phyloP scores from a whole-genome alignment of 2,888 invertebrate genomes.

The Macrophya alboannulata region DNA sequence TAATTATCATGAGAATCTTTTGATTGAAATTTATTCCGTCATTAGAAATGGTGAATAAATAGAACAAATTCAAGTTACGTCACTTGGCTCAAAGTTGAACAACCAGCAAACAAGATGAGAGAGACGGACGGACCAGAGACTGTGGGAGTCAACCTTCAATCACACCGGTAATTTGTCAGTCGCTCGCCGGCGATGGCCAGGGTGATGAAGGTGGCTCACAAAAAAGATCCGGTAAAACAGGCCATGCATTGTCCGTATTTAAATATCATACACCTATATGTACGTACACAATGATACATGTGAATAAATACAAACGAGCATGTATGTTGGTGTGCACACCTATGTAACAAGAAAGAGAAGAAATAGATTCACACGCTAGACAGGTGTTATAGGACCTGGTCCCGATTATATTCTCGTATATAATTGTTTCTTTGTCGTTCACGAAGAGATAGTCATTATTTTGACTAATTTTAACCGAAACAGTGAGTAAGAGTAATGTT shows the following conservation, averaged over 20 bases:
- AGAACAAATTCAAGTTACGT: slow-evolving; percentile 27
- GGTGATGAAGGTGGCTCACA: slow-evolving; percentile 55
- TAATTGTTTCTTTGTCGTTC: slow-evolving; percentile 11
- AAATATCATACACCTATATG: slow-evolving; percentile 43
- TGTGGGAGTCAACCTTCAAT: slow-evolving; percentile 60
- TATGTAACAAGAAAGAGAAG: slow-evolving; percentile 6
- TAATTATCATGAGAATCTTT: neutral
- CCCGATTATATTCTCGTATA: slow-evolving; percentile 1
- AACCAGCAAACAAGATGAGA: slow-evolving; percentile 53
- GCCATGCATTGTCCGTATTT: slow-evolving; percentile 48
- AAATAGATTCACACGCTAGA: slow-evolving; percentile 45
- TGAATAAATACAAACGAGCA: slow-evolving; percentile 30
- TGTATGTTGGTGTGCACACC: neutral
- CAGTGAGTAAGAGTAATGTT: neutral
- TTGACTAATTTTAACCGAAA: neutral
- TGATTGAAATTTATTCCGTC: neutral
- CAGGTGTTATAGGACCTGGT: slow-evolving; percentile 38
- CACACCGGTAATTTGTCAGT: slow-evolving; percentile 59
- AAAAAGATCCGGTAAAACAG: slow-evolving; percentile 55
- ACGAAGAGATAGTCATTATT: neutral
- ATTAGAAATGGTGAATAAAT: slow-evolving; percentile 21
- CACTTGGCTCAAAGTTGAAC: slow-evolving; percentile 45
- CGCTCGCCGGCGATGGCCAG: slow-evolving; percentile 52
- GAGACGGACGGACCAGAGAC: slow-evolving; percentile 51
- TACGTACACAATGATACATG: neutral